Percentiles rank a stretch among this genome's conserved stretches.
Evolutionary conservation across 53 echinoderm and acorn worm genomes (phyloP).

Genomic region (Echinarachnius parma): DNA sequence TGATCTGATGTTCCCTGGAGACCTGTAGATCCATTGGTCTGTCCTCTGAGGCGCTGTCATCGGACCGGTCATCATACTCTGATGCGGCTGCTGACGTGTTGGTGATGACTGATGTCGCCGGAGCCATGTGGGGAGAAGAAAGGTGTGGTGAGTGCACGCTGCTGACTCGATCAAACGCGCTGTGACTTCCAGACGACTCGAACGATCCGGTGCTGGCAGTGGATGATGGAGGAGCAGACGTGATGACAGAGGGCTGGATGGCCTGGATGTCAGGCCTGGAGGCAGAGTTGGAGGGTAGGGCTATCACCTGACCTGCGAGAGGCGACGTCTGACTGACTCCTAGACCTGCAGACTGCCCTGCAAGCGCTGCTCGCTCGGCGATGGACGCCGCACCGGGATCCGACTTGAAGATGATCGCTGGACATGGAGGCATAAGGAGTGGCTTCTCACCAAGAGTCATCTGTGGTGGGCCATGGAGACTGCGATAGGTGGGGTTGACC

Average conservation of each 20-base stretch:
- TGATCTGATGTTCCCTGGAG: too few relatives aligned
- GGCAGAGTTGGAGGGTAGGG: conserved; percentile 12
- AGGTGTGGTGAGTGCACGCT: background rate
- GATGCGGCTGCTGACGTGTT: conserved; percentile 10
- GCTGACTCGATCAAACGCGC: background rate
- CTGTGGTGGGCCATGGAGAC: conserved; percentile 6
- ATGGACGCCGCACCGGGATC: conserved; percentile 37
- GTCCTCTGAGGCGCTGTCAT: background rate
- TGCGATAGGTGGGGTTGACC: conserved; percentile 38
- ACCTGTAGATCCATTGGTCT: conserved; percentile 41
- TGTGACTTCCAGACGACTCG: conserved; percentile 5
- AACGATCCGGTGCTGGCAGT: background rate
- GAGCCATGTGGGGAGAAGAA: background rate
- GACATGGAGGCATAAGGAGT: conserved; percentile 26
- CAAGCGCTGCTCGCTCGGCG: conserved; percentile 8
- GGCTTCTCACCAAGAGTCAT: conserved; percentile 13
- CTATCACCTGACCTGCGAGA: conserved; percentile 30
- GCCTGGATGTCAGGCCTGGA: conserved; percentile 34
- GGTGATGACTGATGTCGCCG: conserved; percentile 24
- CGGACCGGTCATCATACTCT: background rate
- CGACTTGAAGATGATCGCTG: conserved; percentile 37
- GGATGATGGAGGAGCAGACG: conserved; percentile 28
- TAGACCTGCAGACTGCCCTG: conserved; percentile 16
- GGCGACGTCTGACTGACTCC: conserved; percentile 41
- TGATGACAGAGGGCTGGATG: conserved; percentile 37